phyloP scores from a whole-genome alignment of 1,140 invertebrate genomes.

The Heliconius himera region DNA sequence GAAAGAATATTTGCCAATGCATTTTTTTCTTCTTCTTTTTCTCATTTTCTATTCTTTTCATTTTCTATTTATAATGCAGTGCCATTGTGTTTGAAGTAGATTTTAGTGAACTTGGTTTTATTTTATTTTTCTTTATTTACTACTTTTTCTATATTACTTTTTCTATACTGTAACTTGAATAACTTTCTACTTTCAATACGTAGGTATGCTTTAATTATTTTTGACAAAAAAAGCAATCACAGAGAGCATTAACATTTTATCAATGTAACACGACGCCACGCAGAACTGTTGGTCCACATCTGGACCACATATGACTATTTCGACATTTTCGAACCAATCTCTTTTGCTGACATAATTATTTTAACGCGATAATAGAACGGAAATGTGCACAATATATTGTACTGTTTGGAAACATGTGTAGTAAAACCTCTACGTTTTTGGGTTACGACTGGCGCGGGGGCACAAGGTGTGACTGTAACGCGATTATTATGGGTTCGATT shows the following conservation, averaged over 20 bases:
- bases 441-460: too few relatives aligned
- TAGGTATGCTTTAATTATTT: neutral
- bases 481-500: too few relatives aligned
- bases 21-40: neutral
- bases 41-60: neutral
- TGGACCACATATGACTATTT: conserved; percentile 19
- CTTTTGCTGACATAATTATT: conserved; percentile 31
- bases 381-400: conserved; percentile 20
- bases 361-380: conserved; percentile 26
- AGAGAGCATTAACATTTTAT: conserved; percentile 31
- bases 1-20: neutral
- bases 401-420: neutral
- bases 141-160: neutral
- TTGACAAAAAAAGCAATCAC: conserved; percentile 8
- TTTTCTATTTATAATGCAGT: neutral
- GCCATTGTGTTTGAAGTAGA: neutral
- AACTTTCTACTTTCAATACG: neutral
- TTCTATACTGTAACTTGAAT: neutral
- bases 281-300: neutral
- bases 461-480: too few relatives aligned
- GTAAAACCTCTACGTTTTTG: neutral
- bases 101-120: neutral
- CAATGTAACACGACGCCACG: conserved; percentile 2
- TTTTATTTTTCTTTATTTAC: neutral
- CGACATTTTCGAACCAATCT: conserved; percentile 20